Evolutionary conservation across 2,888 invertebrate species (phyloP).

Genomic region (Cheilosia impressa): DNA sequence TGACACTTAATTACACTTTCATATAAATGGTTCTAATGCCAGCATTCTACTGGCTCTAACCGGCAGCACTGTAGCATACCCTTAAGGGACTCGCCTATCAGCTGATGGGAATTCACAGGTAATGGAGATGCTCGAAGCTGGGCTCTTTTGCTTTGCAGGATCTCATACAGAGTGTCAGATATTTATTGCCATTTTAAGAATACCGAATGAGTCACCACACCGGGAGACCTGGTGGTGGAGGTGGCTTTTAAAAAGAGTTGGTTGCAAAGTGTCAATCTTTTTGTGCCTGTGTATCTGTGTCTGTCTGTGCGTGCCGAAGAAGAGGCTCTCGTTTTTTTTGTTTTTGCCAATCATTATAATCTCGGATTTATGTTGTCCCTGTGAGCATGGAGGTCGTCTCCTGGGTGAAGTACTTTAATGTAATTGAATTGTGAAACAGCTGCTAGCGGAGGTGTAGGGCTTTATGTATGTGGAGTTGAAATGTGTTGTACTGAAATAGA

Average conservation of each 20-base stretch:
- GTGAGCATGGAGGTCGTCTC: constrained; percentile 8
- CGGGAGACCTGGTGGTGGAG: background rate
- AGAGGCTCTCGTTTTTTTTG: constrained; percentile 28
- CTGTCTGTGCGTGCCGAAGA: constrained; percentile 7
- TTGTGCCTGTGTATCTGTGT: constrained; percentile 4
- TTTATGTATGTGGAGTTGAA: background rate
- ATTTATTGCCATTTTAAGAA: constrained; percentile 66
- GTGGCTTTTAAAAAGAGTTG: constrained; percentile 33
- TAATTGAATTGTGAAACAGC: constrained; percentile 58
- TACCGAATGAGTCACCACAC: constrained; percentile 17
- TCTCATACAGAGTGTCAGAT: constrained; percentile 50
- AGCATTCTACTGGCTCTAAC: constrained; percentile 21
- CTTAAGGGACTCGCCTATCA: constrained; percentile 13
- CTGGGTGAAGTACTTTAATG: constrained; percentile 41
- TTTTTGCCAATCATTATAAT: constrained; percentile 62
- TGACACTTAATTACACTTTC: constrained; percentile 77
- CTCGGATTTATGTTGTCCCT: constrained; percentile 46
- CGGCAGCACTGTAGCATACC: constrained; percentile 4
- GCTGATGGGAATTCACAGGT: constrained; percentile 47
- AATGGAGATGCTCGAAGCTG: constrained; percentile 44
- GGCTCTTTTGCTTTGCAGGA: constrained; percentile 33
- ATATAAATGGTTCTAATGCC: constrained; percentile 69
- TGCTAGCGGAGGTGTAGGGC: background rate
- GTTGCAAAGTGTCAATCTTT: constrained; percentile 9
- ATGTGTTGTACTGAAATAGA: background rate